A percentile compares a stretch with the other conserved stretches of the same genome.
phyloP scores from a whole-genome alignment of 1,140 invertebrate species.

The Lutraria rhynchaena region DNA sequence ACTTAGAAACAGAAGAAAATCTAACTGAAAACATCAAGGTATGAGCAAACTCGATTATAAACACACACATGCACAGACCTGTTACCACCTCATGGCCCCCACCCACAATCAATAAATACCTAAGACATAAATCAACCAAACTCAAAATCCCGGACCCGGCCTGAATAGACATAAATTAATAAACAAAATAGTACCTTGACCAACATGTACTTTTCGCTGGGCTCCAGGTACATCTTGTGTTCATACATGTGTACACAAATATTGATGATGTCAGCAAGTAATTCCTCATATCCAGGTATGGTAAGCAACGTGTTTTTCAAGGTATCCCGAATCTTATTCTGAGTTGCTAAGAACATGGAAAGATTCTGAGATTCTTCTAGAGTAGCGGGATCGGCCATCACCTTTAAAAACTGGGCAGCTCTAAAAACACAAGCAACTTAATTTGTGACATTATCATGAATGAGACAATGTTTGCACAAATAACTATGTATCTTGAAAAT shows the following conservation, averaged over 20 bases:
- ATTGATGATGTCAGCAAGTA: conserved; percentile 98
- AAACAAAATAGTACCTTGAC: conserved; percentile 93
- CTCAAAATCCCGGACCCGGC: too few relatives aligned
- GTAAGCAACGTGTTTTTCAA: conserved; percentile 90
- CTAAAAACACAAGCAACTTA: conserved; percentile 83
- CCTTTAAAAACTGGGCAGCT: conserved; percentile 90
- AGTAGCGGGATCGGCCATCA: conserved; percentile 92
- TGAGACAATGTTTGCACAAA: too few relatives aligned
- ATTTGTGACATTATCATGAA: too few relatives aligned
- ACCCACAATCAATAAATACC: too few relatives aligned
- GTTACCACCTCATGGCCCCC: too few relatives aligned
- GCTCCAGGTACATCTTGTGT: conserved; percentile 97
- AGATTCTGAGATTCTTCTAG: conserved; percentile 99
- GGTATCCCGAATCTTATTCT: conserved; percentile 98
- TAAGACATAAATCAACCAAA: too few relatives aligned
- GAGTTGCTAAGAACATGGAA: conserved; percentile 99
- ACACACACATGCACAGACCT: too few relatives aligned
- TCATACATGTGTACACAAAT: conserved; percentile 99
- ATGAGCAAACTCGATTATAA: too few relatives aligned
- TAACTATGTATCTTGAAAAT: too few relatives aligned
- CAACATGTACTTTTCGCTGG: conserved; percentile 99
- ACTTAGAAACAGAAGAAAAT: too few relatives aligned
- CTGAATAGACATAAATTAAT: too few relatives aligned
- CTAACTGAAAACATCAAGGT: too few relatives aligned
- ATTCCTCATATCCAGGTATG: conserved; percentile 92